Conservation (phyloP, 2,797 vertebrate genomes). For the Phrynocephalus vlangalii region DNA sequence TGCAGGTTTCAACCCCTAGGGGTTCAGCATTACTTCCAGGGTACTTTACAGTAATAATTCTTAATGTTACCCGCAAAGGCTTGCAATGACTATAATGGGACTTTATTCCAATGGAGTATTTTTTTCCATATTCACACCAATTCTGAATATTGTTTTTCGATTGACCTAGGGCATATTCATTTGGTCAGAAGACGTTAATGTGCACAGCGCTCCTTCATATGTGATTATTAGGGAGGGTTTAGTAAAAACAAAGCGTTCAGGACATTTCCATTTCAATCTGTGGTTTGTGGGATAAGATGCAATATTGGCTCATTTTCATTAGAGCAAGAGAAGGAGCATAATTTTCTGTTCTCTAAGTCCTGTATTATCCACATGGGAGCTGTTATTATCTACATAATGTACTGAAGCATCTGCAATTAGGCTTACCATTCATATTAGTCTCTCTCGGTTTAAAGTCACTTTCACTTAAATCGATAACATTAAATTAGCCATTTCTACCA, state of each 20-base stretch:
- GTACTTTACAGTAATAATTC: too few species aligned
- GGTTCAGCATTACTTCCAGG: too few species aligned
- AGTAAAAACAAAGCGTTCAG: conserved; percentile 59
- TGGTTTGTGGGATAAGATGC: conserved; percentile 53
- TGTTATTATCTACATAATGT: conserved; percentile 73
- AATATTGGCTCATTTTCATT: conserved; percentile 61
- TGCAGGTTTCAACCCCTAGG: neutral
- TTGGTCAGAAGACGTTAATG: conserved; percentile 49
- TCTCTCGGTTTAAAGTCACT: conserved; percentile 69
- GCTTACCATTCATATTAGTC: conserved; percentile 69
- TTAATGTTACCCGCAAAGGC: neutral
- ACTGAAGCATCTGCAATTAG: conserved; percentile 71
- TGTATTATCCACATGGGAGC: conserved; percentile 62
- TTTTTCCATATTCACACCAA: neutral
- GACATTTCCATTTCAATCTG: conserved; percentile 52
- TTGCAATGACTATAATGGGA: neutral
- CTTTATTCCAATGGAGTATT: neutral
- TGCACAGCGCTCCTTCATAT: conserved; percentile 11
- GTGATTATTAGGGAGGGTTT: conserved; percentile 52
- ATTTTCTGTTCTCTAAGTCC: conserved; percentile 70
- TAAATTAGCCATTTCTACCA: conserved; percentile 69
- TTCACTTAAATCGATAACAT: conserved; percentile 72
- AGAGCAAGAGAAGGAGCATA: conserved; percentile 54
- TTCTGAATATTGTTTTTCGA: conserved; percentile 14
- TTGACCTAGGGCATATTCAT: conserved; percentile 24